Base-by-base conservation (phyloP, 1,140 invertebrate species). In the Hypsibius dujardini region DNA sequence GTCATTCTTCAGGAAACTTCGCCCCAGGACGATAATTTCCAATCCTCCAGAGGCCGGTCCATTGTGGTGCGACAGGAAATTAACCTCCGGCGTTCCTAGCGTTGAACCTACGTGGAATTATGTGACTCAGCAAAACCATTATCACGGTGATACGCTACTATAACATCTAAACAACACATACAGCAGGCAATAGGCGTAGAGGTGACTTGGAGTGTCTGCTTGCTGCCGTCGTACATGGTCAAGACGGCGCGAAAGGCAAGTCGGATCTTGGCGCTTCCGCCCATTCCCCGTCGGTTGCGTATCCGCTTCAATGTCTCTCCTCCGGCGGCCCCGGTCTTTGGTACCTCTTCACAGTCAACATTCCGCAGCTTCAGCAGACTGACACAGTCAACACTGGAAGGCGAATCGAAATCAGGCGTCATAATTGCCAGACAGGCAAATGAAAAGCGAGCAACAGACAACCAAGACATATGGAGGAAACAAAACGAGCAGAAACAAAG, bases 81-180 rank as follows among this genome's bases (percentile, higher is more conserved):
- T 12, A 15, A 67, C 42, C 45, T 67, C 62, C 7, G 62, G 62
- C 42, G 45, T 7, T 3, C 62, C 62, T 42, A 45, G 42, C 12
- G 62, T 67, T 15, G 62, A 12, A 42, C 62, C 62, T 67, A 67
- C 50, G n/a, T 12, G n/a, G n/a, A 56, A 56, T 56, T 56, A 56
- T 56, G 7, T 56, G 50, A 56, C 50, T 28, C 28, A 28, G 28
- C 28, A 28, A 28, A 56, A 56, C 50, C 50, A n/a, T 12, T 56
- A n/a, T n/a, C 7, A n/a, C n/a, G 7, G 50, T n/a, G n/a, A 56
- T 12, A 56, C n/a, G n/a, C 50, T 56, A n/a, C 7, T 56, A 56
- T 12, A 56, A 12, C n/a, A 56, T 56, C 50, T 7, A 56, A 56
- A 56, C 50, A 56, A 56, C 7, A 56, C 62, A 7, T 42, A 67